Evolutionary conservation across 2,888 invertebrate genomes (phyloP), one percentile per base, ranked within the genome.

Genomic region (Amphipoea oculea): DNA sequence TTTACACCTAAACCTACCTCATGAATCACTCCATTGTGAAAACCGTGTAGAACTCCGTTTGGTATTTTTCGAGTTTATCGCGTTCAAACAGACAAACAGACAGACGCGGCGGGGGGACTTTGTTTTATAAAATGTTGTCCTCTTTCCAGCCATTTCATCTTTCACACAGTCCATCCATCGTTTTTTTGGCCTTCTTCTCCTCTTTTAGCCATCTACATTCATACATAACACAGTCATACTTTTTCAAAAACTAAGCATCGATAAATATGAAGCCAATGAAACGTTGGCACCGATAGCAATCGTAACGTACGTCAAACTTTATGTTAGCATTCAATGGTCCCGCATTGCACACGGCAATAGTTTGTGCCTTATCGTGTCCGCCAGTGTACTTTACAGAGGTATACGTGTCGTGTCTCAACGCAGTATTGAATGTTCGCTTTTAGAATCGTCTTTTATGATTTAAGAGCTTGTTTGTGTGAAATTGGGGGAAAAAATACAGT

Each of bases 221-320:
- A 60, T n/a, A n/a, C 60, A 62, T 6, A 62, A 62, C 29, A 62
- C 12, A n/a, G 11, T n/a, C 60, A 62, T 62, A 17, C 29, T 62
- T 62, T 62, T 62, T 14, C 9, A 36, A 63, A 36, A 29, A 63
- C 65, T 23, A 42, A 66, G 9, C 9, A 17, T 48, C n/a, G 14
- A 23, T 45, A 79, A n/a, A 62, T 14, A 45, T 17, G 40, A 11
- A 73, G 57, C 23, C 65, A 69, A 51, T 83, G 72, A 48, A 72
- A 76, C 69, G 63, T n/a, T 45, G 63, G n/a, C 42, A 40, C 42
- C 65, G 83, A 83, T 86, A 45, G 23, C 36, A 42, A 86, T 70
- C 70, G 14, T 62, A 73, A 51, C 82, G 29, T 40, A 40, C 73
- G 83, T 74, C 86, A 65, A 73, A 84, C 84, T 86, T 86, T 77